Percentiles rank a stretch among this genome's conserved stretches.
These are phyloP conservation scores for Xestia sexstrigata DNA, from an alignment of 2,888 invertebrate genomes.

Conservation along the genomic window DNA sequence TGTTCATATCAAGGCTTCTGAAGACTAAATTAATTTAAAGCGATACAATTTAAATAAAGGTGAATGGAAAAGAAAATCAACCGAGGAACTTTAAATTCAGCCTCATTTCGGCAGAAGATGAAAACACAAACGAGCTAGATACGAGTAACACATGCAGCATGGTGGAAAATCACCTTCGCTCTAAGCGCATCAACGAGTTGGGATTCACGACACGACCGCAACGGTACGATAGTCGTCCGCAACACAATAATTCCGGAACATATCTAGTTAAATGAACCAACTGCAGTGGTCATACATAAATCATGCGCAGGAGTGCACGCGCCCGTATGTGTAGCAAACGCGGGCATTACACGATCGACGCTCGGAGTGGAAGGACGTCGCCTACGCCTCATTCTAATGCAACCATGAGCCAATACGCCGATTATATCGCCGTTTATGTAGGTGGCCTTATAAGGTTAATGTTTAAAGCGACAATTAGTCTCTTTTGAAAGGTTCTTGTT, in stretches of 20 bases:
- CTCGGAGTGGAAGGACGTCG: conserved; percentile 84
- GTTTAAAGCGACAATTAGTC: conserved; percentile 78
- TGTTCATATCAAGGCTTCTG: conserved; percentile 36
- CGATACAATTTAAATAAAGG: conserved; percentile 8
- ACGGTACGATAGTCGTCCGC: conserved; percentile 79
- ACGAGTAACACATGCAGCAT: conserved; percentile 43
- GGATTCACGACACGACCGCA: conserved; percentile 82
- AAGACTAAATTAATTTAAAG: conserved; percentile 35
- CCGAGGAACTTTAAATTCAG: conserved; percentile 26
- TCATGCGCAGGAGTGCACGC: conserved; percentile 84
- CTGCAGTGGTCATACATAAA: conserved; percentile 86
- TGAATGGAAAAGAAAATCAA: neutral
- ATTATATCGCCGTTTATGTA: conserved; percentile 89
- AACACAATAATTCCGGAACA: conserved; percentile 87
- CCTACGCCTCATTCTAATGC: conserved; percentile 82
- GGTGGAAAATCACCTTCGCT: conserved; percentile 58
- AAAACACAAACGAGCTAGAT: conserved; percentile 44
- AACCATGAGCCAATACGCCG: conserved; percentile 83
- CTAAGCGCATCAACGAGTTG: conserved; percentile 67
- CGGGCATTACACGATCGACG: conserved; percentile 77
- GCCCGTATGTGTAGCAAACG: conserved; percentile 77
- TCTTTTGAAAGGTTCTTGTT: conserved; percentile 62
- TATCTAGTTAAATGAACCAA: conserved; percentile 87
- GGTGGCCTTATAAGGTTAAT: conserved; percentile 90
- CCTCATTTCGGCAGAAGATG: conserved; percentile 58